Base-by-base conservation (phyloP, 2,888 invertebrate species). In the Zaprionus bogoriensis region DNA sequence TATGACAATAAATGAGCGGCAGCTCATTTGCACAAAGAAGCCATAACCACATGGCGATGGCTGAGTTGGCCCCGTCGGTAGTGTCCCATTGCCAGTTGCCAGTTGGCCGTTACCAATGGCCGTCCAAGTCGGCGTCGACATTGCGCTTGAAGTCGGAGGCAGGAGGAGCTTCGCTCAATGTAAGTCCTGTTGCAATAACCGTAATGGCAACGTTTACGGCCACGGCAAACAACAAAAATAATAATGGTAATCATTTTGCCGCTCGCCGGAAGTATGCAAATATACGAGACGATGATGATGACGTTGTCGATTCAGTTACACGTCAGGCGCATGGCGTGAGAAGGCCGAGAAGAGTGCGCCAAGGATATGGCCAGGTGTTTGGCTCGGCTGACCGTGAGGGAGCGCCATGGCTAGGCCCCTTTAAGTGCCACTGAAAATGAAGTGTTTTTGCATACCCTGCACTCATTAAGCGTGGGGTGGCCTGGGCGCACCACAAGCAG, bases 191-290 rank as follows among this genome's bases (percentile, higher is more conserved):
- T 78, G 82, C 77, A 83, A 87, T 83, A 82, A 87, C 84, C 82
- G 74, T 81, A 87, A 82, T 86, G 81, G 80, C 59, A 62, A 84
- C 87, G 77, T 87, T 87, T 86, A 84, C 87, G 86, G 87, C 83
- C 65, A 74, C 71, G 60, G 77, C 78, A 87, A 79, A 81, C 87
- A 79, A 62, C 79, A 81, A 74, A 81, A 87, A 79, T 87, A 79
- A 79, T 79, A 79, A 79, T 79, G 79, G 87, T 79, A 85, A 79
- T 79, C 79, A 79, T 79, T 87, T 87, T 65, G 87, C 85, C 81
- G 87, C 76, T 83, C 62, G 62, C 74, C 77, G 88, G 82, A 83
- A 83, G 87, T 83, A 87, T 83, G 82, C 88, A 83, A 83, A 83
- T 87, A 87, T 79, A 79, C 60, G 55, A 54, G 64, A 45, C 53